Percentiles rank a stretch among this genome's conserved stretches.
phyloP scores from a whole-genome alignment of 2,113 vertebrate genomes.

The Dasypus novemcinctus region DNA sequence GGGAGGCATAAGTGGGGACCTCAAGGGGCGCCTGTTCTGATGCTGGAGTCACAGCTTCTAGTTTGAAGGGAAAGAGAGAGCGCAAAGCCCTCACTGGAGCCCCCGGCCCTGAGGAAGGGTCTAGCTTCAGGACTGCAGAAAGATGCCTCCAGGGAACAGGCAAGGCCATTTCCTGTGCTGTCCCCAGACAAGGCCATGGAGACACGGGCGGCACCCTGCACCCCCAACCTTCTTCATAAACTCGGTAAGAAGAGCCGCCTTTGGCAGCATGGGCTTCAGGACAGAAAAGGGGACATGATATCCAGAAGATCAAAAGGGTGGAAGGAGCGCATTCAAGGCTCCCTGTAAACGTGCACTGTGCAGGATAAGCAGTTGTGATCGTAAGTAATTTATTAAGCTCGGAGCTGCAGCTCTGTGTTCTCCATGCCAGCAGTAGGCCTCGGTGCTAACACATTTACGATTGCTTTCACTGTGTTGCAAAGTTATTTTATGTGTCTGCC shows the following conservation, averaged over 20 bases:
- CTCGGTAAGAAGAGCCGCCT: neutral
- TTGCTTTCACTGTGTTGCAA: neutral
- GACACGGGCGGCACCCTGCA: neutral
- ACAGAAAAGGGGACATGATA: neutral
- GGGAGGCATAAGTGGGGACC: neutral
- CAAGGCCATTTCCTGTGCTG: neutral
- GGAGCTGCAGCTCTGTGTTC: neutral
- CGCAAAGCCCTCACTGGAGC: neutral
- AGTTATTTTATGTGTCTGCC: slow-evolving; percentile 10
- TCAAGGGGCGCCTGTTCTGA: neutral
- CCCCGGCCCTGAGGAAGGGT: neutral
- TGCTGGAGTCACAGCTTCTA: neutral
- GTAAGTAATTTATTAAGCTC: neutral
- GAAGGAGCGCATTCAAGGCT: neutral
- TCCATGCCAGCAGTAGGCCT: neutral
- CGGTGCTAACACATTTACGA: neutral
- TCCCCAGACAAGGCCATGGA: neutral
- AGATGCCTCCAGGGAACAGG: neutral
- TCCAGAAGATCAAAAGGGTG: neutral
- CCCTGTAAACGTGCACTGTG: neutral
- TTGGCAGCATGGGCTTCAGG: neutral
- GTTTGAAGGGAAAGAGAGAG: neutral
- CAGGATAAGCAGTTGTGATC: slow-evolving; percentile 40
- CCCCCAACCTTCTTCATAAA: neutral
- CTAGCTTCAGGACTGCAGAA: neutral